Evolutionary conservation across 2,888 invertebrate genomes (phyloP), one percentile per base, ranked within the genome.

Genomic region (Andrena fulva): DNA sequence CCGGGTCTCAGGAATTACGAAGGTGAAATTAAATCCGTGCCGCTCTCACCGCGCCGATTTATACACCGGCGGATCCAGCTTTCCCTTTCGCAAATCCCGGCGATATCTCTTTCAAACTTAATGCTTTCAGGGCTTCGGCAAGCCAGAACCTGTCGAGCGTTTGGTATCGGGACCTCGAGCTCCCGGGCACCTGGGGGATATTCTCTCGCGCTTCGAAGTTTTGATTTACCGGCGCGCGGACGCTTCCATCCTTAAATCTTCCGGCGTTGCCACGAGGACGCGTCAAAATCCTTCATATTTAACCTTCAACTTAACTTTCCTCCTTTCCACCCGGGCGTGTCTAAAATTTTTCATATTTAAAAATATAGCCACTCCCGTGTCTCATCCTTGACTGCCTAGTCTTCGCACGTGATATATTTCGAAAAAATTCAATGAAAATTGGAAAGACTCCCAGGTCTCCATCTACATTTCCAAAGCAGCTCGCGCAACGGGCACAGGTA

Each of bases 11-110:
- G 54, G 63, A 85, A 80, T 85, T 77, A 80, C 78, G 63, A 52
- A 52, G 10, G 27, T 56, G 54, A 86, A 87, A 87, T 87, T 85
- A 87, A 87, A 87, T 87, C 77, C 66, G 24, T 8, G 50, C 33
- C 27, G 60, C 62, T 52, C 77, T 68, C 67, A 33, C 42, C 50
- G 31, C 29, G 72, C 24, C 10, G 73, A 83, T 83, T 80, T 80
- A 86, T 75, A 78, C 71, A 54, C 56, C 50, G 35, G 0, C 54
- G 52, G 69, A 64, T 85, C 83, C 76, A 68, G 60, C 50, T 74
- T 73, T 73, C 73, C 52, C 59, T 60, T 74, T 52, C 48, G 64
- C 42, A 63, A 78, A 86, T 84, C 80, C 70, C 33, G 31, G 56
- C 16, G 56, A 64, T 77, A 81, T 86, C 82, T 87, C 71, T 87